Percentiles rank a stretch among this genome's conserved stretches.
These are phyloP conservation scores for Spodoptera litura DNA, from an alignment of 1,140 invertebrate genomes.

Conservation along the genomic window DNA sequence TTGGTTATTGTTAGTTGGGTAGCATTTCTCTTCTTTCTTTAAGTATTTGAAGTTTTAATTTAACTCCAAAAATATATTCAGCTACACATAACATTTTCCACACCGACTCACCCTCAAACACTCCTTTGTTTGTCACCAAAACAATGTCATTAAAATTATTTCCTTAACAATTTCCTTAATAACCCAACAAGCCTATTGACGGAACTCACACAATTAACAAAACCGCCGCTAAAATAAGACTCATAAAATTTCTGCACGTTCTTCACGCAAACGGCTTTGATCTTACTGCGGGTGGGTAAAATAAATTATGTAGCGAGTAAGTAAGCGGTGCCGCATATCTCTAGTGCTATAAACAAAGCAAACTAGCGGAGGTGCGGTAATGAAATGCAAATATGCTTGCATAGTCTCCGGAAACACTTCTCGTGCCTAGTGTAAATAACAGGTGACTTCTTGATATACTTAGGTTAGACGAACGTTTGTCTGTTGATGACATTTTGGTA, in stretches of 20 bases:
- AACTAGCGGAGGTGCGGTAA: constrained; percentile 57
- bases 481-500: constrained; percentile 6
- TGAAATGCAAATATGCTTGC: constrained; percentile 68
- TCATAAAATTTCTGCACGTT: constrained; percentile 29
- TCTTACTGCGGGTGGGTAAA: constrained; percentile 17
- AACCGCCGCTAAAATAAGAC: constrained; percentile 28
- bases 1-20: too few species aligned
- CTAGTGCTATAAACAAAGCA: constrained; percentile 60
- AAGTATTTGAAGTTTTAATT: too few species aligned
- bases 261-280: constrained; percentile 34
- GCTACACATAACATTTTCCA: background rate
- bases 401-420: constrained; percentile 63
- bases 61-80: too few species aligned
- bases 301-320: constrained; percentile 47
- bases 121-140: background rate
- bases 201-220: constrained; percentile 21
- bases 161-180: constrained; percentile 11
- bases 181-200: constrained; percentile 9
- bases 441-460: constrained; percentile 56
- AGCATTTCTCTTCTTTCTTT: too few species aligned
- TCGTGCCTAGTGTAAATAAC: constrained; percentile 56
- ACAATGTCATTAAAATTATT: constrained; percentile 23
- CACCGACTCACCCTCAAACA: background rate
- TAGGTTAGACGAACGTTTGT: constrained; percentile 15
- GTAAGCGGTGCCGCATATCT: constrained; percentile 50